phyloP scores from a whole-genome alignment of 2,888 invertebrate species.

The Cecidostiba fungosa region DNA sequence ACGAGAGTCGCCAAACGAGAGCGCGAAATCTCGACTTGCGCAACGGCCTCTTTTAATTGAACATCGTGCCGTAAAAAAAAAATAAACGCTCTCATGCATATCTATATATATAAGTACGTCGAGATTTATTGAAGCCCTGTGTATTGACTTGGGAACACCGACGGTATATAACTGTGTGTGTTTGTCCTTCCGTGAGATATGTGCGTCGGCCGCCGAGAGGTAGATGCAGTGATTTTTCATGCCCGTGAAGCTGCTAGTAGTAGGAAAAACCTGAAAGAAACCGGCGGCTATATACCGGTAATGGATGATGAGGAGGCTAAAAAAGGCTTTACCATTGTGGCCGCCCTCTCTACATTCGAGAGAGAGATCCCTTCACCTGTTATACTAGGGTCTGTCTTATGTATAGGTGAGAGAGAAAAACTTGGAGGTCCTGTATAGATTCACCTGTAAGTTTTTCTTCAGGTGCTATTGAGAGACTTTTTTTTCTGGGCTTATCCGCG shows the following conservation, averaged over 20 bases:
- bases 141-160: not conserved
- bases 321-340: not conserved
- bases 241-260: not conserved
- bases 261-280: constrained; percentile 4
- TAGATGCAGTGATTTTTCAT: constrained; percentile 4
- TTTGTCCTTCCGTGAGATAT: not conserved
- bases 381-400: not conserved
- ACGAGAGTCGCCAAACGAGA: not conserved
- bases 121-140: not conserved
- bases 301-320: not conserved
- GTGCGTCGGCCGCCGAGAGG: not conserved
- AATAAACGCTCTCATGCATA: not conserved
- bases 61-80: not conserved
- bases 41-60: not conserved
- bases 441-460: constrained; percentile 13
- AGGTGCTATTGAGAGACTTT: not conserved
- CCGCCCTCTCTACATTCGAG: not conserved
- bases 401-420: not conserved
- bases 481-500: not conserved
- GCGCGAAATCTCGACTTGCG: not conserved
- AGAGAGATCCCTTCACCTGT: not conserved
- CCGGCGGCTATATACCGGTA: not conserved
- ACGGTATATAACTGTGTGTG: not conserved
- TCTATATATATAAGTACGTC: not conserved
- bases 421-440: not conserved